Percentiles rank a stretch among this genome's conserved stretches.
phyloP scores from a whole-genome alignment of 1,140 invertebrate genomes.

The Drosophila asahinai region DNA sequence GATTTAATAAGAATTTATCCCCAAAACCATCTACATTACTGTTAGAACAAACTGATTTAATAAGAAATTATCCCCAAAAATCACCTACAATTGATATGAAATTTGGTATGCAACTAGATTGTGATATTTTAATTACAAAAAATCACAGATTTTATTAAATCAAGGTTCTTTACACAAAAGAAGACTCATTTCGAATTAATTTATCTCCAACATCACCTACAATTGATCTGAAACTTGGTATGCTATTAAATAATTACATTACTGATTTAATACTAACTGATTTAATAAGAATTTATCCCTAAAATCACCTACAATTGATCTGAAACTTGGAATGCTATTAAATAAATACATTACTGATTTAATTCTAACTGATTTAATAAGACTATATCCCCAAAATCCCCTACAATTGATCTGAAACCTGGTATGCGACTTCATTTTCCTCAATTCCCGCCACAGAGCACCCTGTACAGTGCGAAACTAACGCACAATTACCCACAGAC shows the following conservation, averaged over 20 bases:
- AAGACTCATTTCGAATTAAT: fast-evolving
- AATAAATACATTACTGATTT: not conserved
- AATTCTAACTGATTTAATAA: not conserved
- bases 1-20: too few species aligned
- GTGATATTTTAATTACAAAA: fast-evolving
- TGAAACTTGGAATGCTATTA: not conserved
- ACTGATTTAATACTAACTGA: too few species aligned
- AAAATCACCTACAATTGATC: too few species aligned
- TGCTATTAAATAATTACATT: too few species aligned
- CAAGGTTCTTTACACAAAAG: not conserved
- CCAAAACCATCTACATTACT: not conserved
- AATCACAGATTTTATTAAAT: not conserved
- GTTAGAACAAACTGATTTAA: too few species aligned
- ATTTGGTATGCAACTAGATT: not conserved
- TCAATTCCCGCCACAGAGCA: constrained; percentile 15
- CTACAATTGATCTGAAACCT: not conserved
- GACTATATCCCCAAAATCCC: not conserved
- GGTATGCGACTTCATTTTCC: not conserved
- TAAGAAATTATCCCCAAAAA: not conserved
- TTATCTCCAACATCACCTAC: not conserved
- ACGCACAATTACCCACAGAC: constrained; percentile 58
- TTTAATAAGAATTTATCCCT: too few species aligned
- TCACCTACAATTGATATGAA: too few species aligned
- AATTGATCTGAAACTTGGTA: not conserved
- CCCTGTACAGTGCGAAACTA: constrained; percentile 59